Conservation (phyloP, 2,797 vertebrate species). For the Heliangelus exortis region DNA sequence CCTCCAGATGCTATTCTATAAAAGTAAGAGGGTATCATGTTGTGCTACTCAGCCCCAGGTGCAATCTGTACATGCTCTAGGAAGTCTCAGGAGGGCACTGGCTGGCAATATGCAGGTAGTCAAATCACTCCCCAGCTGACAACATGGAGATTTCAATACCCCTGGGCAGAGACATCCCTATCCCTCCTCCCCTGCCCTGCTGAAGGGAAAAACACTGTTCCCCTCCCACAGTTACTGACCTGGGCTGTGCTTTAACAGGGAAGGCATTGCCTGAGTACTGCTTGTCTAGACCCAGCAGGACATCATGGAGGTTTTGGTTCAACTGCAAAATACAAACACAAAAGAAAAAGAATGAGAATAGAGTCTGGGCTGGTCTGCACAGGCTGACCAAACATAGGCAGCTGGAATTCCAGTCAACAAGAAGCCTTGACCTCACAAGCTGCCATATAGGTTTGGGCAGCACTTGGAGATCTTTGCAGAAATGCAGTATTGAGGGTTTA, state of each 20-base stretch:
- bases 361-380: neutral
- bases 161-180: neutral
- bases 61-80: neutral
- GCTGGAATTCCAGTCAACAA: neutral
- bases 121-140: neutral
- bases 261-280: slow-evolving; percentile 82
- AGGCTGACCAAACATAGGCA: neutral
- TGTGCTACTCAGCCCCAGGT: neutral
- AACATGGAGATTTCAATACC: neutral
- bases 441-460: neutral
- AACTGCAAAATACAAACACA: slow-evolving; percentile 80
- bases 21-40: neutral
- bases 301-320: slow-evolving; percentile 91
- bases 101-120: neutral
- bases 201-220: neutral
- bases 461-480: neutral
- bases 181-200: neutral
- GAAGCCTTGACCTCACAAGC: neutral
- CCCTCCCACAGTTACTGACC: slow-evolving; percentile 71
- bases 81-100: neutral
- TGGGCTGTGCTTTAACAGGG: slow-evolving; percentile 81
- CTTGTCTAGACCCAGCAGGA: slow-evolving; percentile 92
- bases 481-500: neutral
- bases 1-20: neutral
- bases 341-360: neutral